phyloP scores from a whole-genome alignment of 2,888 invertebrate species.

The Drosophila aldrichi region DNA sequence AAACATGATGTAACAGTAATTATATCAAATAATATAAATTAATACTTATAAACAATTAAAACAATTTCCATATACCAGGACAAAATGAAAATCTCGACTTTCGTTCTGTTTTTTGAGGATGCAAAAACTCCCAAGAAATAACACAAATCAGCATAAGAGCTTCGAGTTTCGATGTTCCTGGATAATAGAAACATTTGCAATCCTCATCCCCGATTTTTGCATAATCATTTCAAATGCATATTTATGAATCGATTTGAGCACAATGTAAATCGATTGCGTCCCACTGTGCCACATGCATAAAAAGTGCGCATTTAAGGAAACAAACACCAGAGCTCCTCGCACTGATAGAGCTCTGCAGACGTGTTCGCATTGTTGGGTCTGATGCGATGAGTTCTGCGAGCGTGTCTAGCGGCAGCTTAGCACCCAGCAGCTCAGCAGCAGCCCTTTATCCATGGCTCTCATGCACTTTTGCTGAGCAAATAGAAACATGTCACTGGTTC shows the following conservation, averaged over 20 bases:
- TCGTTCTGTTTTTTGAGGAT: too few species aligned
- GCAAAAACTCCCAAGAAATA: too few species aligned
- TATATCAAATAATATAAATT: too few species aligned
- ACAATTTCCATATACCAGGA: too few species aligned
- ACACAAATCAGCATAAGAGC: background rate
- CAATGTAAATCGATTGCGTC: background rate
- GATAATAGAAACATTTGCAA: too few species aligned
- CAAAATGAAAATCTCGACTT: too few species aligned
- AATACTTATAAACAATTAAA: too few species aligned
- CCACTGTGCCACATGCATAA: constrained; percentile 23
- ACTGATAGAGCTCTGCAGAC: constrained; percentile 9
- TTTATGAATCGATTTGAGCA: background rate
- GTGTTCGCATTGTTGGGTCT: constrained; percentile 9
- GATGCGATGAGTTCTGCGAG: constrained; percentile 32
- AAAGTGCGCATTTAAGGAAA: constrained; percentile 24
- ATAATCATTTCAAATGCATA: background rate
- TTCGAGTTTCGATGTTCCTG: background rate
- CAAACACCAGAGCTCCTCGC: background rate
- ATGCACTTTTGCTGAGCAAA: constrained; percentile 17
- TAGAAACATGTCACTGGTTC: constrained; percentile 78
- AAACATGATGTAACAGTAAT: too few species aligned
- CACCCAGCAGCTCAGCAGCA: constrained; percentile 2
- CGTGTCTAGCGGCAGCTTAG: constrained; percentile 47
- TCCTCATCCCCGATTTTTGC: background rate
- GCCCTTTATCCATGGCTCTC: constrained; percentile 16